Percentiles rank a stretch among this genome's conserved stretches.
phyloP scores from a whole-genome alignment of 1,140 invertebrate species.

The Diachasmimorpha longicaudata region DNA sequence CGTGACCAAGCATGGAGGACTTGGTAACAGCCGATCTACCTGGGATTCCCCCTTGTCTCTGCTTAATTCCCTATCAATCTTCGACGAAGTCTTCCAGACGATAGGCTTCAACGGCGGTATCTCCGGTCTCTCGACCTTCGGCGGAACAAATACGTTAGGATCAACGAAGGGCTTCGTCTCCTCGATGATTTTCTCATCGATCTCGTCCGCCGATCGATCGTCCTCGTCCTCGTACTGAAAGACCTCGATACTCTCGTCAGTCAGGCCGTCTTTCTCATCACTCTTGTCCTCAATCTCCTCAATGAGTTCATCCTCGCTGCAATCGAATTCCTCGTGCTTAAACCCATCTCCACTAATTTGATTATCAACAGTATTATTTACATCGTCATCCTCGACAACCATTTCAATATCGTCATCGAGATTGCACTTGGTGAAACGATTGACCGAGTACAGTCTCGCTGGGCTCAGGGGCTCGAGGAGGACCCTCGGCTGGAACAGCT shows the following conservation, averaged over 20 bases:
- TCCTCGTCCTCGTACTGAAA: conserved; percentile 30
- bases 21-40: conserved; percentile 51
- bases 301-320: conserved; percentile 21
- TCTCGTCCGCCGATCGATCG: conserved; percentile 27
- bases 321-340: conserved; percentile 37
- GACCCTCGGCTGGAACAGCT: conserved; percentile 52
- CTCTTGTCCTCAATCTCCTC: conserved; percentile 31
- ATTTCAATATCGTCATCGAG: conserved; percentile 40
- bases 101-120: conserved; percentile 44
- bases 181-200: neutral
- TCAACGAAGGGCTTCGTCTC: neutral
- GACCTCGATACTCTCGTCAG: conserved; percentile 28
- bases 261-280: conserved; percentile 32
- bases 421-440: conserved; percentile 50
- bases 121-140: conserved; percentile 22
- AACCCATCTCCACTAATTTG: conserved; percentile 34
- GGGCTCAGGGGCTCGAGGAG: conserved; percentile 54
- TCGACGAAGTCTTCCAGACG: conserved; percentile 39
- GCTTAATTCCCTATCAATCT: conserved; percentile 34
- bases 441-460: conserved; percentile 34
- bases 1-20: conserved; percentile 57
- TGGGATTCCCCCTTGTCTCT: neutral
- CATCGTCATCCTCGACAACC: conserved; percentile 30
- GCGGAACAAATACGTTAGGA: neutral
- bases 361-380: conserved; percentile 36